A percentile compares a stretch with the other conserved stretches of the same genome.
Evolutionary conservation across 2,888 invertebrate genomes (phyloP).

Genomic region (Idaea biselata): DNA sequence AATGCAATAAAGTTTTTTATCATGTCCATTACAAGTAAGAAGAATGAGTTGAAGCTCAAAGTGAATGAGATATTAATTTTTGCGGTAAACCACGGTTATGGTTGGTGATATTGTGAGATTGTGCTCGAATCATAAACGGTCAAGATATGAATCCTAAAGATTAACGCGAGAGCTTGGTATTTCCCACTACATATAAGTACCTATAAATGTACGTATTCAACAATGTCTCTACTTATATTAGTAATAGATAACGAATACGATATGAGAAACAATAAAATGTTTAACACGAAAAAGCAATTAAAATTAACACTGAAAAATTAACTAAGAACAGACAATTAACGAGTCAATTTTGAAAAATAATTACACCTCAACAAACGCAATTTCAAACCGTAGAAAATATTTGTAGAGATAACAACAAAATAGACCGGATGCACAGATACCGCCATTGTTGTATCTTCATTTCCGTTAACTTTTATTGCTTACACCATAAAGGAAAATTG

Average conservation of each 20-base stretch:
- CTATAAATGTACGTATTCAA: neutral
- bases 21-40: neutral
- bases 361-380: slow-evolving; percentile 42
- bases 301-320: slow-evolving; percentile 16
- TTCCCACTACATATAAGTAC: neutral
- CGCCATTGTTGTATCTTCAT: slow-evolving; percentile 56
- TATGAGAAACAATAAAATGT: neutral
- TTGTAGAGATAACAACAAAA: slow-evolving; percentile 54
- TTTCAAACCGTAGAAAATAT: slow-evolving; percentile 45
- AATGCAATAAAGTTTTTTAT: neutral
- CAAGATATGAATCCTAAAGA: neutral
- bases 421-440: slow-evolving; percentile 54
- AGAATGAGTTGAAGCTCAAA: neutral
- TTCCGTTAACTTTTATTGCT: slow-evolving; percentile 54
- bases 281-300: slow-evolving; percentile 1
- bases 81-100: slow-evolving; percentile 60
- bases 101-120: slow-evolving; percentile 8
- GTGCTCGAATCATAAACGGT: neutral
- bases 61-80: slow-evolving; percentile 53
- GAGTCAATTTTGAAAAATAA: slow-evolving; percentile 63
- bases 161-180: neutral
- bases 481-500: slow-evolving; percentile 48
- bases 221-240: neutral
- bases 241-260: neutral
- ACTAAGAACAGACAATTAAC: slow-evolving; percentile 47